Evolutionary conservation across 2,888 invertebrate species (phyloP).

Genomic region (Helicoverpa assulta): DNA sequence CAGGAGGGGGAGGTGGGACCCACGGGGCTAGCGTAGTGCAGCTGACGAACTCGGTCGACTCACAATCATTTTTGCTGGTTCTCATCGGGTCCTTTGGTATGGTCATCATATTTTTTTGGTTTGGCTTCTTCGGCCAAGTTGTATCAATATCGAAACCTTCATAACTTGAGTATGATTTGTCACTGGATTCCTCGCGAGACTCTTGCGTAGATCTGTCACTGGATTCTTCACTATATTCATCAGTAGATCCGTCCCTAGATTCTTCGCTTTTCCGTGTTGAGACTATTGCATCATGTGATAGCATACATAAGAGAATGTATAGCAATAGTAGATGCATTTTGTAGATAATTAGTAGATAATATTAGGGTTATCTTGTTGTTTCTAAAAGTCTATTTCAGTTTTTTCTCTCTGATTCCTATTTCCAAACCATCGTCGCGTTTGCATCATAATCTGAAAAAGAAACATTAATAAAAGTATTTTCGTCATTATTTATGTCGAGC

Average conservation of each 20-base stretch:
- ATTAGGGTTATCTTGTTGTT: constrained; percentile 6
- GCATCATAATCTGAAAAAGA: constrained; percentile 74
- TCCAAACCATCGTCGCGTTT: constrained; percentile 70
- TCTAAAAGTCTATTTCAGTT: constrained; percentile 64
- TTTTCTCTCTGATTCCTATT: constrained; percentile 72
- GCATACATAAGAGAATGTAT: constrained; percentile 23
- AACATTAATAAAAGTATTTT: too few relatives aligned
- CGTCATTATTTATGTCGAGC: too few relatives aligned
- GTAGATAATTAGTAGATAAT: background rate
- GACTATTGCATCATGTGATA: constrained; percentile 14
- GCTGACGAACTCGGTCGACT: background rate
- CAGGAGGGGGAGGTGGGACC: constrained; percentile 15
- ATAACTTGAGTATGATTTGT: background rate
- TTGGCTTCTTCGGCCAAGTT: too few relatives aligned
- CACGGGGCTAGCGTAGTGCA: background rate
- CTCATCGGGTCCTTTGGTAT: background rate
- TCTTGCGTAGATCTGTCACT: background rate
- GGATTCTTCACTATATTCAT: background rate
- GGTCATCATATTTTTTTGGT: background rate
- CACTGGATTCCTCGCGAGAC: background rate
- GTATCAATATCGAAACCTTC: background rate
- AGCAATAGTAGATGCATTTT: constrained; percentile 25
- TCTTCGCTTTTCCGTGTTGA: background rate
- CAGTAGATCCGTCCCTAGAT: background rate
- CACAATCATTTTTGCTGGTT: background rate